Evolutionary conservation across 2,113 vertebrate species (phyloP).

Genomic region (Nerophis lumbriciformis): DNA sequence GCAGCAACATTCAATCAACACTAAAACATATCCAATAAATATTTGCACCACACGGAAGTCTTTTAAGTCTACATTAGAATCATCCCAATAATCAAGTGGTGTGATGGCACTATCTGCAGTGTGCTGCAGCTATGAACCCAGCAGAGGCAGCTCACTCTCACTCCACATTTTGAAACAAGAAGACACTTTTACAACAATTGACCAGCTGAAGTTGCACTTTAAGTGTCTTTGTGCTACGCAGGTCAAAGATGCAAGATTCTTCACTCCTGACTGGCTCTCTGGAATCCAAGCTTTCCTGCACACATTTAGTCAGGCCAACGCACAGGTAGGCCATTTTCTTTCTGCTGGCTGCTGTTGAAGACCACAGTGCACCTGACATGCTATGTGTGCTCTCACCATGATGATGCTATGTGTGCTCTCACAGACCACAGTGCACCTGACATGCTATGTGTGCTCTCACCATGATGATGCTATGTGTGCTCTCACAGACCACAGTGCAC

Average conservation of each 20-base stretch:
- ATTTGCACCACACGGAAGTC: no score
- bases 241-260: conserved; percentile 50
- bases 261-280: conserved; percentile 40
- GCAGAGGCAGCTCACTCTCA: no score
- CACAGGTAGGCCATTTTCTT: conserved; percentile 58
- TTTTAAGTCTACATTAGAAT: no score
- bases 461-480: neutral
- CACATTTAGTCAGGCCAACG: conserved; percentile 68
- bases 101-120: no score
- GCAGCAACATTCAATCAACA: no score
- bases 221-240: conserved; percentile 29
- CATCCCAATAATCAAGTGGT: no score
- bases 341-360: neutral
- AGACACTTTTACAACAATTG: no score
- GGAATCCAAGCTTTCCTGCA: conserved; percentile 67
- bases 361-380: conserved; percentile 56
- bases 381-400: no score
- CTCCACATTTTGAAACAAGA: no score
- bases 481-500: conserved; percentile 58
- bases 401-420: neutral
- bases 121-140: no score
- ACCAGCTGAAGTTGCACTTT: no score
- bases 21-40: no score
- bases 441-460: conserved; percentile 4
- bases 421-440: conserved; percentile 63